Evolutionary conservation across 1,140 invertebrate species (phyloP).

Genomic region (Saccostrea echinata): DNA sequence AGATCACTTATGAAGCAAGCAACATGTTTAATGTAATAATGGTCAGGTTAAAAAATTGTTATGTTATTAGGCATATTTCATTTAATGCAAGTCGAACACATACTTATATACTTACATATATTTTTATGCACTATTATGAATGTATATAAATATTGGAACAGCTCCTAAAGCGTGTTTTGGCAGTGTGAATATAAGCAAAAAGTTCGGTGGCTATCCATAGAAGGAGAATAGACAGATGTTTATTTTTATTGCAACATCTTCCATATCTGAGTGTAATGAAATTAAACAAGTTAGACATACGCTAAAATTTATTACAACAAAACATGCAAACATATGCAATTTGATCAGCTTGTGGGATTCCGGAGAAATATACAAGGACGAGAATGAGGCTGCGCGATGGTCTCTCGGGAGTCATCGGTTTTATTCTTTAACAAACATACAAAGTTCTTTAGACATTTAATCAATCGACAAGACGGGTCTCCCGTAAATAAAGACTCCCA

Average conservation of each 20-base stretch:
- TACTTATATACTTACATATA: too few relatives aligned
- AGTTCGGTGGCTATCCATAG: too few relatives aligned
- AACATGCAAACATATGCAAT: constrained; percentile 34
- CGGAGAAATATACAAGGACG: background rate
- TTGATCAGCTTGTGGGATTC: background rate
- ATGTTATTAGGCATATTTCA: too few relatives aligned
- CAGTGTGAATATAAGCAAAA: too few relatives aligned
- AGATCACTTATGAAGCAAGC: too few relatives aligned
- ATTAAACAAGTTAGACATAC: background rate
- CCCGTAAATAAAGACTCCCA: constrained; percentile 27
- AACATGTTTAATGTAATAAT: too few relatives aligned
- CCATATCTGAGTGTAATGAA: background rate
- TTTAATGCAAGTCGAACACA: too few relatives aligned
- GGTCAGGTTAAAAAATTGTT: too few relatives aligned
- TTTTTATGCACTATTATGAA: too few relatives aligned
- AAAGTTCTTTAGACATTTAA: constrained; percentile 24
- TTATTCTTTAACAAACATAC: constrained; percentile 28
- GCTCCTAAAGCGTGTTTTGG: too few relatives aligned
- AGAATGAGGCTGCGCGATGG: background rate
- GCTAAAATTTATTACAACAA: background rate
- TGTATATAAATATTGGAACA: too few relatives aligned
- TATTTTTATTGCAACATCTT: background rate
- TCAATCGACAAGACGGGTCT: background rate
- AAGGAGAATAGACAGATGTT: too few relatives aligned
- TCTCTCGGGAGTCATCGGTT: constrained; percentile 20